These are phyloP conservation scores for Sipha maydis DNA, from an alignment of 2,888 invertebrate genomes.

Conservation along the genomic window DNA sequence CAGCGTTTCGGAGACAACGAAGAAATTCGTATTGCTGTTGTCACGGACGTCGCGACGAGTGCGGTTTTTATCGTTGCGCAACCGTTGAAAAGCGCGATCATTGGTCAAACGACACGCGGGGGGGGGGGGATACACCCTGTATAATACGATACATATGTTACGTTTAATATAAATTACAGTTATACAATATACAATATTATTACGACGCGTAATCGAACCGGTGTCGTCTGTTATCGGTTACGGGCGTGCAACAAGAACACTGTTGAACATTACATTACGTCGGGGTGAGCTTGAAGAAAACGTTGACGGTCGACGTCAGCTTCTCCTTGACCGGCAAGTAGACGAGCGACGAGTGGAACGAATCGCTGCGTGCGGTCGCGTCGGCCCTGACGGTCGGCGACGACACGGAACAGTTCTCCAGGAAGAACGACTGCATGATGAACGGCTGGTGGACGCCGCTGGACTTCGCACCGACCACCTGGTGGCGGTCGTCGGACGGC, in stretches of 20 bases:
- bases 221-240: no score
- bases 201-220: no score
- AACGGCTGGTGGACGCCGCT: slow-evolving; percentile 74
- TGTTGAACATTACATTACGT: slow-evolving; percentile 71
- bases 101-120: no score
- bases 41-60: no score
- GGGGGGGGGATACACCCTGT: no score
- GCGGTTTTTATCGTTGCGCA: no score
- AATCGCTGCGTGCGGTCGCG: slow-evolving; percentile 67
- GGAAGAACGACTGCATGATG: slow-evolving; percentile 92
- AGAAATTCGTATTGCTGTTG: no score
- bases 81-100: no score
- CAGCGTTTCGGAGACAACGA: no score
- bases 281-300: slow-evolving; percentile 93
- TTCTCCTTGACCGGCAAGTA: slow-evolving; percentile 92
- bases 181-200: no score
- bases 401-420: slow-evolving; percentile 73
- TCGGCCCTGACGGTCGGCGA: slow-evolving; percentile 67
- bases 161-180: no score
- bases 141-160: no score
- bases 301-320: slow-evolving; percentile 85
- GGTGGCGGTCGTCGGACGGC: slow-evolving; percentile 69
- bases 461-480: slow-evolving; percentile 69
- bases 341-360: slow-evolving; percentile 90
- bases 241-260: background rate